Evolutionary conservation across 2,113 vertebrate species (phyloP).

Genomic region (Periophthalmus modestus): DNA sequence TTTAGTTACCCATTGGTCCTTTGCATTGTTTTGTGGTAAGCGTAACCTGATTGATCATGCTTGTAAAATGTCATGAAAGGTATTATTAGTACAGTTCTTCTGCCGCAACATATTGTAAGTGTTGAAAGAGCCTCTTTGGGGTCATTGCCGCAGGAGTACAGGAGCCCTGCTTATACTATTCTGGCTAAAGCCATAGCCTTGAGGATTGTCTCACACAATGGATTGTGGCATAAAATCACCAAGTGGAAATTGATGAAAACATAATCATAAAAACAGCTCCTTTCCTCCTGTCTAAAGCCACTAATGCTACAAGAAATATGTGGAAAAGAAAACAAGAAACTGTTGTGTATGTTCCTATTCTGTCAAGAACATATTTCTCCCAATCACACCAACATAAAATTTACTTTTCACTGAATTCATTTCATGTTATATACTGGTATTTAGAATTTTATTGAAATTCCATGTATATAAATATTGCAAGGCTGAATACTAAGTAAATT

Average conservation of each 20-base stretch:
- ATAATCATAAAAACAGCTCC: not conserved
- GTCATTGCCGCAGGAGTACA: constrained; percentile 20
- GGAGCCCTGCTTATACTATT: not conserved
- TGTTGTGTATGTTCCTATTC: constrained; percentile 17
- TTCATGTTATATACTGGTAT: too few species aligned
- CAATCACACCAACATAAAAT: not conserved
- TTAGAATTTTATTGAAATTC: constrained; percentile 1
- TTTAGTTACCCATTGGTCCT: not conserved
- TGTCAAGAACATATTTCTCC: constrained; percentile 9
- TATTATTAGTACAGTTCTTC: not conserved
- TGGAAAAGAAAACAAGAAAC: constrained; percentile 14
- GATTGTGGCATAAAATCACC: not conserved
- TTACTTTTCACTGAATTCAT: constrained; percentile 5
- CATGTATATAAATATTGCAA: constrained; percentile 10
- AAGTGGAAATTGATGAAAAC: not conserved
- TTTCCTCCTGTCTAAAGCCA: not conserved
- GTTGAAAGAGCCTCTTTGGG: constrained; percentile 3
- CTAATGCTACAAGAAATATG: not conserved
- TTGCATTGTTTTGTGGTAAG: not conserved
- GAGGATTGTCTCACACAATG: not conserved
- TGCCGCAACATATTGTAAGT: not conserved
- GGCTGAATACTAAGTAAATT: constrained; percentile 12
- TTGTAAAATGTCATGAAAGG: not conserved
- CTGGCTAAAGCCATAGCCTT: not conserved
- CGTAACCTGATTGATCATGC: not conserved